Percentiles rank a stretch among this genome's conserved stretches.
Conservation (phyloP, 2,113 vertebrate species). For the Numenius arquata region DNA sequence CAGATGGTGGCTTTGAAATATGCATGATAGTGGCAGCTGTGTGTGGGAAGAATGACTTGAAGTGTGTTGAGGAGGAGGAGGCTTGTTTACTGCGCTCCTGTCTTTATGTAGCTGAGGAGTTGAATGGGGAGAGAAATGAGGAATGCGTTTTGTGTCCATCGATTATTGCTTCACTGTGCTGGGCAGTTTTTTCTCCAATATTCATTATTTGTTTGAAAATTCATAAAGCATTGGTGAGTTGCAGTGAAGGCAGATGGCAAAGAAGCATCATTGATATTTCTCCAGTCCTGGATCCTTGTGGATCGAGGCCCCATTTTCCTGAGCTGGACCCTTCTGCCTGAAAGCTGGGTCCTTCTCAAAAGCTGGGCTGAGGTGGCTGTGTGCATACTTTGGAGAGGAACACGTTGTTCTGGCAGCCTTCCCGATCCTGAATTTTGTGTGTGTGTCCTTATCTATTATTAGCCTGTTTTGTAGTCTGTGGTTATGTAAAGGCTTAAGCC, state of each 20-base stretch:
- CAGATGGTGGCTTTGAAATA: constrained; percentile 81
- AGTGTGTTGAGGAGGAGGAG: constrained; percentile 71
- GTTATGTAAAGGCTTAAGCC: not conserved
- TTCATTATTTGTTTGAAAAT: not conserved
- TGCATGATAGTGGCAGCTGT: constrained; percentile 78
- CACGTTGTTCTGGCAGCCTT: not conserved
- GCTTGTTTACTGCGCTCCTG: constrained; percentile 64
- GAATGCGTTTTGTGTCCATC: constrained; percentile 1
- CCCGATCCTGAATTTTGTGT: not conserved
- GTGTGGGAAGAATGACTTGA: constrained; percentile 77
- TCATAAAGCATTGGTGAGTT: not conserved
- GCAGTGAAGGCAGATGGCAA: not conserved
- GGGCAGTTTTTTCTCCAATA: not conserved
- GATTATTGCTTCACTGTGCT: constrained; percentile 19
- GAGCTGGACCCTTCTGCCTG: not conserved
- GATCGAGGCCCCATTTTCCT: not conserved
- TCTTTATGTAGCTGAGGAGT: constrained; percentile 55
- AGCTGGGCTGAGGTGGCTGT: not conserved
- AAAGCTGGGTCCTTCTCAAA: not conserved
- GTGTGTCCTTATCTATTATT: not conserved
- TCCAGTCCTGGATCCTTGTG: not conserved
- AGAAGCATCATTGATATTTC: not conserved
- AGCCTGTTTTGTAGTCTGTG: not conserved
- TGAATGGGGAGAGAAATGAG: constrained; percentile 62
- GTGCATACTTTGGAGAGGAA: not conserved